These are phyloP conservation scores for Ascidia mentula DNA, from an alignment of 23 tunicate species.

Conservation along the genomic window DNA sequence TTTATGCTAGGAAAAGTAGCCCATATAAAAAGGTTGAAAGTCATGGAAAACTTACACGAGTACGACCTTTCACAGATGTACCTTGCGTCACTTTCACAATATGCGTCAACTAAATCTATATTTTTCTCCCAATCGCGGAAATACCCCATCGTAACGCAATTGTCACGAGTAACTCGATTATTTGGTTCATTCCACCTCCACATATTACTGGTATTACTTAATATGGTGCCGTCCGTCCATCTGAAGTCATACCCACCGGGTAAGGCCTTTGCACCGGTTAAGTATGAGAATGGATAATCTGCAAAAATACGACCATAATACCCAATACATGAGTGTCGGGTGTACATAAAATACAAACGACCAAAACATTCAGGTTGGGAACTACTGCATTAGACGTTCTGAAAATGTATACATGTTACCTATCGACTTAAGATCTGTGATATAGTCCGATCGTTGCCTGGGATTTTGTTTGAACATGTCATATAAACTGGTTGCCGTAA, in stretches of 20 bases:
- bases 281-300: not conserved
- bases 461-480: not conserved
- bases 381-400: too few relatives aligned
- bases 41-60: too few relatives aligned
- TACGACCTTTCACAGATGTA: not conserved
- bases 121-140: not conserved
- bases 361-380: not conserved
- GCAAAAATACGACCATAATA: not conserved
- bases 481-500: not conserved
- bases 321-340: not conserved
- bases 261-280: not conserved
- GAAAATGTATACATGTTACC: too few relatives aligned
- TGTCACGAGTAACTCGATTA: not conserved
- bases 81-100: not conserved
- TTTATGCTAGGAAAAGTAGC: too few relatives aligned
- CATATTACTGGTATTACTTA: not conserved
- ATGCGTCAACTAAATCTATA: not conserved
- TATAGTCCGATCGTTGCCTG: too few relatives aligned
- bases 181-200: not conserved
- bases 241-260: not conserved
- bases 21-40: too few relatives aligned
- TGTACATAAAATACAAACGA: not conserved
- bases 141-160: not conserved
- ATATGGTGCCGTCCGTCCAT: not conserved
- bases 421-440: too few relatives aligned